Percentiles rank a stretch among this genome's conserved stretches.
Conservation (phyloP, 2,888 invertebrate genomes). For the Tipula unca region DNA sequence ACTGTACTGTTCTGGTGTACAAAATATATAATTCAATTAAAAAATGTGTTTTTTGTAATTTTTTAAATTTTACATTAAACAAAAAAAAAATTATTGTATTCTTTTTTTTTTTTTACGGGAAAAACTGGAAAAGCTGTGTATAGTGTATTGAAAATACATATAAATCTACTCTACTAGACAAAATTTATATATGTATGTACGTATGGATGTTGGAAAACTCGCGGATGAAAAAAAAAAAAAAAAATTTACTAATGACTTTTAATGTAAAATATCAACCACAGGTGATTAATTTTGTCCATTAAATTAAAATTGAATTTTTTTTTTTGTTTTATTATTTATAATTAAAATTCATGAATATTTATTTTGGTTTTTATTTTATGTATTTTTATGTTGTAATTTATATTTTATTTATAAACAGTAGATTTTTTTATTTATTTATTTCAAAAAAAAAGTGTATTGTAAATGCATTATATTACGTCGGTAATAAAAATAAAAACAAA, state of each 20-base stretch:
- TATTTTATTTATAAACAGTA: slow-evolving; percentile 8
- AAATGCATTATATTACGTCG: not conserved
- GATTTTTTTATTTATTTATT: not conserved
- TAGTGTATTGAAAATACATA: not conserved
- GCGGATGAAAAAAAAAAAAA: not conserved
- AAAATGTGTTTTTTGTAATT: not conserved
- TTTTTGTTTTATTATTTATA: slow-evolving; percentile 1
- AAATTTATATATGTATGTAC: not conserved
- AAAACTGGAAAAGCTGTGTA: not conserved
- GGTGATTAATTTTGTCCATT: slow-evolving; percentile 14
- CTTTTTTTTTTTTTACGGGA: not conserved
- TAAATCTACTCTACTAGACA: not conserved
- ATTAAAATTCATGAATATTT: slow-evolving; percentile 14
- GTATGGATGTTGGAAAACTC: not conserved
- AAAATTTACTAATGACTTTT: not conserved
- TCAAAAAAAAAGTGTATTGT: not conserved
- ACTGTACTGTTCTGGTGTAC: not conserved
- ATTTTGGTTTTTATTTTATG: slow-evolving; percentile 14
- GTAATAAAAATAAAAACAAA: not conserved
- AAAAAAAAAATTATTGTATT: not conserved
- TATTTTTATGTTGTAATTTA: slow-evolving; percentile 9
- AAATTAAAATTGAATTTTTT: slow-evolving; percentile 9
- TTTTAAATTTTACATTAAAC: not conserved
- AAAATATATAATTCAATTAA: not conserved
- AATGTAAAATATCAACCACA: slow-evolving; percentile 14